Percentiles rank a stretch among this genome's conserved stretches.
phyloP scores from a whole-genome alignment of 1,140 invertebrate species.

The Bombyx mori region ASM3026992v2 NC_085114.1:7880001-7880500 shows the following conservation, averaged over 20 bases:
- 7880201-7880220: constrained; percentile 19
- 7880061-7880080: constrained; percentile 66
- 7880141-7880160: constrained; percentile 60
- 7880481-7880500: too few species aligned
- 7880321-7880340: not conserved
- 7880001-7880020: constrained; percentile 61
- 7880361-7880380: too few species aligned
- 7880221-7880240: constrained; percentile 5
- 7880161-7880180: constrained; percentile 54
- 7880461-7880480: too few species aligned
- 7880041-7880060: constrained; percentile 36
- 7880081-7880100: constrained; percentile 62
- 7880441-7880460: too few species aligned
- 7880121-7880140: constrained; percentile 68
- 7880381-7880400: too few species aligned
- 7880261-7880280: too few species aligned
- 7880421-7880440: too few species aligned
- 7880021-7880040: constrained; percentile 59
- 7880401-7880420: too few species aligned
- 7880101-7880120: constrained; percentile 60
- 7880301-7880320: not conserved
- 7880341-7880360: not conserved
- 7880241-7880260: constrained; percentile 5
- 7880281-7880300: not conserved
- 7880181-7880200: constrained; percentile 30